phyloP scores from a whole-genome alignment of 1,140 invertebrate genomes.

The Drosophila tristis region DNA sequence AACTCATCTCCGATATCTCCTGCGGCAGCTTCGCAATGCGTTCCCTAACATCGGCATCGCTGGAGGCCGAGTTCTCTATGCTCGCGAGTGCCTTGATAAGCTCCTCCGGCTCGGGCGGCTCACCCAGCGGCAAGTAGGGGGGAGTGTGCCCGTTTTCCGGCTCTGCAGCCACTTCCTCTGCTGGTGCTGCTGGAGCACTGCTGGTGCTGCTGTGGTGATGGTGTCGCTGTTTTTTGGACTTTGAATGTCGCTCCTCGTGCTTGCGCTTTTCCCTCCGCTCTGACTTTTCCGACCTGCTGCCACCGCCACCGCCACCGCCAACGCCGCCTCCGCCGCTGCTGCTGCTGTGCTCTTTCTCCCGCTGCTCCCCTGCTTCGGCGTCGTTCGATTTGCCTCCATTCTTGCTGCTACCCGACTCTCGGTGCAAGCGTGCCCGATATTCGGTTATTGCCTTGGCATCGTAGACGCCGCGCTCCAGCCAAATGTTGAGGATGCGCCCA shows the following conservation, averaged over 20 bases:
- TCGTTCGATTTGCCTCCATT: slow-evolving; percentile 3
- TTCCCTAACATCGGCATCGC: slow-evolving; percentile 95
- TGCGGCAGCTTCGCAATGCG: slow-evolving; percentile 96
- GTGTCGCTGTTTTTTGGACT: slow-evolving; percentile 53
- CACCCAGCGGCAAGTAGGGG: slow-evolving; percentile 90
- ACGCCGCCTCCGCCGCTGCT: neutral
- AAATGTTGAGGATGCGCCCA: slow-evolving; percentile 93
- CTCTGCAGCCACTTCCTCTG: slow-evolving; percentile 22
- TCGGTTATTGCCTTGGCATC: slow-evolving; percentile 91
- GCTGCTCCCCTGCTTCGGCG: neutral
- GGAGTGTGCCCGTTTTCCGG: slow-evolving; percentile 85
- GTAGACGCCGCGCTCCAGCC: slow-evolving; percentile 96
- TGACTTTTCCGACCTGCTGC: slow-evolving; percentile 51
- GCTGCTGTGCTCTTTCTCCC: slow-evolving; percentile 66
- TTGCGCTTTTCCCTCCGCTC: slow-evolving; percentile 70
- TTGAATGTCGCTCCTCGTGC: slow-evolving; percentile 65
- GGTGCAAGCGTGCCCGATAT: slow-evolving; percentile 84
- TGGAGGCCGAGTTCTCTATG: slow-evolving; percentile 96
- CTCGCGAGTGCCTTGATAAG: slow-evolving; percentile 93
- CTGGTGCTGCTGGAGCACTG: slow-evolving; percentile 85
- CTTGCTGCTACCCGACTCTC: slow-evolving; percentile 33
- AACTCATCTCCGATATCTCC: slow-evolving; percentile 96
- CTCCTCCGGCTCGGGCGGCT: slow-evolving; percentile 95
- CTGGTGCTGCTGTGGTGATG: slow-evolving; percentile 65
- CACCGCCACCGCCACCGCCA: neutral